These are phyloP conservation scores for Euura saliciscinereae DNA, from an alignment of 1,140 invertebrate genomes.

Conservation along the genomic window DNA sequence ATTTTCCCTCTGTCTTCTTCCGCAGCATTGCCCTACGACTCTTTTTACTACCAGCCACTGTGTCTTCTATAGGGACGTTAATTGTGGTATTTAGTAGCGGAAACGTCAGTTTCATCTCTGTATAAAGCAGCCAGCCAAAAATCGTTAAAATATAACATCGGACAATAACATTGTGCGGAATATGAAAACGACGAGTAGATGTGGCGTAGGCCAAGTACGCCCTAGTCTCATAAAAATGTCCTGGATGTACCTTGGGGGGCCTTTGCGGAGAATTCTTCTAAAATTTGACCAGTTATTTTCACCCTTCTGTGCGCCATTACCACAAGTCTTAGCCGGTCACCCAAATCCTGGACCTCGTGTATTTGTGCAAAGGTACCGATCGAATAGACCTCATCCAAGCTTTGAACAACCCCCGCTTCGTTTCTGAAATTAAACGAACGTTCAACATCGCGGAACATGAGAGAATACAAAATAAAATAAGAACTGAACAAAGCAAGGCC, in stretches of 20 bases:
- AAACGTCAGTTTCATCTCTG: conserved; percentile 64
- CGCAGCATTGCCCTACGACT: conserved; percentile 40
- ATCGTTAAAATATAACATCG: conserved; percentile 20
- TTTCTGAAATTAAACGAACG: conserved; percentile 61
- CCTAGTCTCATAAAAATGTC: not conserved
- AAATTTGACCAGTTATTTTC: conserved; percentile 76
- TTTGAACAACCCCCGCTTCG: conserved; percentile 86
- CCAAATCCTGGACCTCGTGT: conserved; percentile 95
- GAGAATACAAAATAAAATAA: no score
- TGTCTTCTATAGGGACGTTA: conserved; percentile 63
- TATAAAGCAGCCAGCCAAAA: conserved; percentile 28
- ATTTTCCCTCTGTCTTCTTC: conserved; percentile 34
- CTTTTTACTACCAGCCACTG: conserved; percentile 38
- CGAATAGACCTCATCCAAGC: conserved; percentile 85
- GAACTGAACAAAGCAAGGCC: not conserved
- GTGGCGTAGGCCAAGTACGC: no score
- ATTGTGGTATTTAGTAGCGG: conserved; percentile 72
- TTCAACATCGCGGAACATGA: not conserved
- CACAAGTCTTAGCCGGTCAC: conserved; percentile 88
- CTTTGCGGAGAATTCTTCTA: conserved; percentile 70
- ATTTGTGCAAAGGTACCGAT: conserved; percentile 98
- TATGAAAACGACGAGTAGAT: no score
- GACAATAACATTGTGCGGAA: conserved; percentile 15
- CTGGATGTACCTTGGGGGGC: conserved; percentile 52
- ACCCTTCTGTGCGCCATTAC: conserved; percentile 94